phyloP scores from a whole-genome alignment of 2,113 vertebrate genomes.

The Cinclus cinclus region DNA sequence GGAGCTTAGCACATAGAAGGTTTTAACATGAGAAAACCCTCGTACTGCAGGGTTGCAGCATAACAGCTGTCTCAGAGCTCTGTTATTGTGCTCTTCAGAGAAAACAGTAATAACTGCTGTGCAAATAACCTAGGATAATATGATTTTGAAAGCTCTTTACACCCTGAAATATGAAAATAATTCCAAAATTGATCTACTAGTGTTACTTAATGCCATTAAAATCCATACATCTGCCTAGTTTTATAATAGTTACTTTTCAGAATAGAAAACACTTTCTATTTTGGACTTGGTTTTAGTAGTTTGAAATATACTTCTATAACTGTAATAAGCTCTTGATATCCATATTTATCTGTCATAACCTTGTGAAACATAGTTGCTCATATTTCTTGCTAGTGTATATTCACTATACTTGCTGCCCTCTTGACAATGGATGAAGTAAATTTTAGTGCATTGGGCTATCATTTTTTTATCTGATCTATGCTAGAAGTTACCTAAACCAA shows the following conservation, averaged over 20 bases:
- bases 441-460: not conserved
- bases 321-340: not conserved
- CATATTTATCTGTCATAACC: not conserved
- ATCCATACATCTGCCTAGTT: not conserved
- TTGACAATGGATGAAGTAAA: not conserved
- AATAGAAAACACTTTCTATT: not conserved
- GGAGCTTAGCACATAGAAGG: not conserved
- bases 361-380: not conserved
- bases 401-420: not conserved
- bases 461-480: not conserved
- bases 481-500: not conserved
- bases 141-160: not conserved
- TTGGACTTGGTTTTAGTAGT: not conserved
- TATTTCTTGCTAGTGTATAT: not conserved
- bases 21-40: slow-evolving; percentile 14
- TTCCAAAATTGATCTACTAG: not conserved
- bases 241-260: not conserved
- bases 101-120: not conserved
- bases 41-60: not conserved
- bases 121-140: not conserved
- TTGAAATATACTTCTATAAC: not conserved
- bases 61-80: not conserved
- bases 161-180: not conserved
- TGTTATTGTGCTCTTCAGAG: not conserved
- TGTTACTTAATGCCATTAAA: not conserved